These are phyloP conservation scores for Choloepus didactylus DNA, from an alignment of 2,797 vertebrate species.

Conservation along the genomic window DNA sequence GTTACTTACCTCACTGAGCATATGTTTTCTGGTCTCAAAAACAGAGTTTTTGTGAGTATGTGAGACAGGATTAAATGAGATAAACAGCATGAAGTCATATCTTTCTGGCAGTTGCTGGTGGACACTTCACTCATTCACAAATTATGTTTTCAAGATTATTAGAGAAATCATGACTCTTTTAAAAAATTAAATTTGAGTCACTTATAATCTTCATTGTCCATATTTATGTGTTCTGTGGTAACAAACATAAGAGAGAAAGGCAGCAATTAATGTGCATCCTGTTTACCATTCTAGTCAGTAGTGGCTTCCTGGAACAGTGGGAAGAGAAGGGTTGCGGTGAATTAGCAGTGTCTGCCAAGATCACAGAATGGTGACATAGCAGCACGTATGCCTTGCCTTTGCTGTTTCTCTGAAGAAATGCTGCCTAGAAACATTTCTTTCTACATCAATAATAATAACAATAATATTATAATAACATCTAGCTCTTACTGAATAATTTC, in stretches of 20 bases:
- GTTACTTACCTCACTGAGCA: background rate
- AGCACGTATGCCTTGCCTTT: background rate
- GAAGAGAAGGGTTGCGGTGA: background rate
- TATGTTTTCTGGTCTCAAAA: background rate
- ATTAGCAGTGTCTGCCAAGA: background rate
- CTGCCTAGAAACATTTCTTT: background rate
- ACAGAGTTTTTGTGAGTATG: background rate
- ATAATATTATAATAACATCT: background rate
- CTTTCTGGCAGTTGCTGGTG: background rate
- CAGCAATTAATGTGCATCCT: background rate
- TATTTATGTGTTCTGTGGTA: background rate
- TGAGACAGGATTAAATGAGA: background rate
- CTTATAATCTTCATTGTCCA: background rate
- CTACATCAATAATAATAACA: background rate
- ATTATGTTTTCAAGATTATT: background rate
- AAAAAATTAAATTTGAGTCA: background rate
- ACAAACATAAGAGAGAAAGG: background rate
- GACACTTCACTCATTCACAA: background rate
- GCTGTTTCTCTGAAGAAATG: background rate
- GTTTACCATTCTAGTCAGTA: background rate
- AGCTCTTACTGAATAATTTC: background rate
- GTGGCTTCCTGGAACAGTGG: accelerated
- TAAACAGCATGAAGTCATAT: background rate
- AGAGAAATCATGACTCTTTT: background rate
- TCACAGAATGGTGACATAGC: background rate